Evolutionary conservation across 1,140 invertebrate species (phyloP).

Genomic region (Papilio polytes): DNA sequence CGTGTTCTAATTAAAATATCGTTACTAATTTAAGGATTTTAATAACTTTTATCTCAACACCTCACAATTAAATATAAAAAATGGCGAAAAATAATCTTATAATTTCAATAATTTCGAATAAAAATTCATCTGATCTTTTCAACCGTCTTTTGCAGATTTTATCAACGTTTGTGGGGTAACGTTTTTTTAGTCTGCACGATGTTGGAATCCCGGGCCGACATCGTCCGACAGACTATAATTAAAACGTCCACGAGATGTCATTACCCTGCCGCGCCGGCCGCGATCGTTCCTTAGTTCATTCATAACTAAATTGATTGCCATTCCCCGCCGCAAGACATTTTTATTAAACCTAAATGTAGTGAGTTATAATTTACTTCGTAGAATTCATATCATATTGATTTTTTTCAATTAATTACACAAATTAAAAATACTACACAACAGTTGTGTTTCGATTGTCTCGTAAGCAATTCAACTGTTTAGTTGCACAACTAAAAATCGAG

Average conservation of each 20-base stretch:
- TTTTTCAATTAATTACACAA: no score
- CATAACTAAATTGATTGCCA: slow-evolving; percentile 76
- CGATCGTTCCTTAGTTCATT: slow-evolving; percentile 56
- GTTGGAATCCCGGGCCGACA: slow-evolving; percentile 63
- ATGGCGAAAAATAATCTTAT: not conserved
- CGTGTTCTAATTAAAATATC: slow-evolving; percentile 30
- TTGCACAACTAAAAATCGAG: no score
- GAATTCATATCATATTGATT: not conserved
- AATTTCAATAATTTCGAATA: not conserved
- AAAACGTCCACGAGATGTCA: slow-evolving; percentile 75
- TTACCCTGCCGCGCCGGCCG: slow-evolving; percentile 55
- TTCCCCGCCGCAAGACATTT: slow-evolving; percentile 61
- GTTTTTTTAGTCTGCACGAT: slow-evolving; percentile 66
- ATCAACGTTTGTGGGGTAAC: slow-evolving; percentile 64
- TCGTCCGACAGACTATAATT: slow-evolving; percentile 77
- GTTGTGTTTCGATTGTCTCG: no score
- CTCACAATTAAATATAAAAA: not conserved
- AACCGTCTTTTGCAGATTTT: slow-evolving; percentile 72
- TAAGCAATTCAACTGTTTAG: no score
- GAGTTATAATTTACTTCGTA: not conserved
- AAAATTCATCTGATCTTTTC: slow-evolving; percentile 66
- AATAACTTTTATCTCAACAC: not conserved
- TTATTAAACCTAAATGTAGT: slow-evolving; percentile 47
- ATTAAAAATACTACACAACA: no score
- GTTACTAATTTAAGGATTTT: not conserved